These are phyloP conservation scores for Epirrhoe alternata DNA, from an alignment of 2,888 invertebrate species.

Conservation along the genomic window DNA sequence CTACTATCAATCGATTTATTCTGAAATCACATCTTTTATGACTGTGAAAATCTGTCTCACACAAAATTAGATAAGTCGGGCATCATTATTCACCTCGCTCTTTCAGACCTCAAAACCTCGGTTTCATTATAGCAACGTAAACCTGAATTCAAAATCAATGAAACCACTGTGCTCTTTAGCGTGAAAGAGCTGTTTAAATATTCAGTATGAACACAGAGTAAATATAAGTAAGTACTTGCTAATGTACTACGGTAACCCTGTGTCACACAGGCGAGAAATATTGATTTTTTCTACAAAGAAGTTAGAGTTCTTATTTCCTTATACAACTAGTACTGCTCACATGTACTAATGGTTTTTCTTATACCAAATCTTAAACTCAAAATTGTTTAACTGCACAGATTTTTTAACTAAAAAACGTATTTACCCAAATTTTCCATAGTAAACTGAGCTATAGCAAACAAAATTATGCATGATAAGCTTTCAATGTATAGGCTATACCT, in stretches of 20 bases:
- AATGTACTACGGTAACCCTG: background rate
- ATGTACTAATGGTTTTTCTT: background rate
- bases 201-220: slow-evolving; percentile 37
- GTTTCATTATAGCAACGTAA: slow-evolving; percentile 28
- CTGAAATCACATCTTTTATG: slow-evolving; percentile 15
- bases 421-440: background rate
- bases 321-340: background rate
- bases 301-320: background rate
- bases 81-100: slow-evolving; percentile 34
- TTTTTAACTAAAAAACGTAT: background rate
- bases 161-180: slow-evolving; percentile 39
- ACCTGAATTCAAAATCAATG: slow-evolving; percentile 42
- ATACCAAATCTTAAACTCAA: background rate
- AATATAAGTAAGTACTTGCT: slow-evolving; percentile 4
- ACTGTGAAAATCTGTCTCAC: slow-evolving; percentile 8
- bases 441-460: background rate
- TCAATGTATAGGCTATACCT: slow-evolving; percentile 2
- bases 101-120: slow-evolving; percentile 17
- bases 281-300: background rate
- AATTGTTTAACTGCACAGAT: background rate
- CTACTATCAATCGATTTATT: slow-evolving; percentile 6
- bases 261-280: background rate
- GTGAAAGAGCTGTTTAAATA: slow-evolving; percentile 40
- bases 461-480: slow-evolving; percentile 4
- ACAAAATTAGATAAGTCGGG: slow-evolving; percentile 29